phyloP scores from a whole-genome alignment of 1,140 invertebrate species.

The Drosophila littoralis region DNA sequence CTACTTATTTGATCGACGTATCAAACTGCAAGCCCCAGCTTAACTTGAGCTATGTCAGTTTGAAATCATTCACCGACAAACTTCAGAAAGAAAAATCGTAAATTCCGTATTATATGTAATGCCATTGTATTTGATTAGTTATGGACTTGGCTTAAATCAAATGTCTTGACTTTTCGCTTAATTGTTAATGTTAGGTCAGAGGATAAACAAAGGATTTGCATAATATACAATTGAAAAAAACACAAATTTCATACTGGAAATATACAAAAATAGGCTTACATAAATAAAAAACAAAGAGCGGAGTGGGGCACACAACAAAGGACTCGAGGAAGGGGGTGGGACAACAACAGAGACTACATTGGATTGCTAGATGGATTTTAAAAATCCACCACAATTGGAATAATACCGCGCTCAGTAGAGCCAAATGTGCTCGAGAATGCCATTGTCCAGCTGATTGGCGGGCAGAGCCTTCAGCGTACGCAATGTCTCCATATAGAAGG shows the following conservation, averaged over 20 bases:
- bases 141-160: background rate
- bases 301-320: background rate
- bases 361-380: slow-evolving; percentile 17
- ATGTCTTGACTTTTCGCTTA: background rate
- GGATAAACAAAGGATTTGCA: background rate
- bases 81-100: no score
- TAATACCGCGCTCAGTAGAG: slow-evolving; percentile 59
- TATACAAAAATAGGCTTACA: slow-evolving; percentile 25
- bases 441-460: slow-evolving; percentile 89
- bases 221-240: background rate
- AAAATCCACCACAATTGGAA: slow-evolving; percentile 49
- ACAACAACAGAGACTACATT: slow-evolving; percentile 9
- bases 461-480: slow-evolving; percentile 93
- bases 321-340: no score
- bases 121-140: slow-evolving; percentile 13
- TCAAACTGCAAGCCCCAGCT: no score
- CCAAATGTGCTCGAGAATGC: slow-evolving; percentile 93
- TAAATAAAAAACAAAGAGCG: slow-evolving; percentile 23
- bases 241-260: slow-evolving; percentile 1
- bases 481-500: slow-evolving; percentile 97
- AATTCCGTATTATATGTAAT: background rate
- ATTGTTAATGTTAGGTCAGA: background rate
- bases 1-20: no score
- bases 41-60: no score
- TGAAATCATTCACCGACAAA: no score